phyloP scores from a whole-genome alignment of 2,797 vertebrate species.

The Psittacula derbiana region DNA sequence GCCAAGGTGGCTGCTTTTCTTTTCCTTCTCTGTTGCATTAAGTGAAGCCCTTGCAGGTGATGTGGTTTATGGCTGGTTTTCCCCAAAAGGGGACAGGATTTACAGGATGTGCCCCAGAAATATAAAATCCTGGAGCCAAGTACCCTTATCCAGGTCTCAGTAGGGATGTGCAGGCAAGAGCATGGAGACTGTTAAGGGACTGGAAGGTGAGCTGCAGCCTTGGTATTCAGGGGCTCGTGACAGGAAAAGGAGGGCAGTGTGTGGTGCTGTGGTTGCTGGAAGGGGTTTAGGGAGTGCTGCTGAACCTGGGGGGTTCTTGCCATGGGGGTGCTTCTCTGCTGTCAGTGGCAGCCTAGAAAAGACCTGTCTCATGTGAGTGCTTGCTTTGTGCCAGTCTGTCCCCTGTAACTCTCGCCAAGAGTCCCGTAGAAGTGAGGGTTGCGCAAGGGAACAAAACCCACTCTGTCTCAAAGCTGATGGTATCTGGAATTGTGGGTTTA shows the following conservation, averaged over 20 bases:
- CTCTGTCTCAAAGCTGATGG: fast-evolving
- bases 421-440: background rate
- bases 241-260: background rate
- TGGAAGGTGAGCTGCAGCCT: background rate
- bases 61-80: fast-evolving
- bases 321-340: background rate
- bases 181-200: background rate
- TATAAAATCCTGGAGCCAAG: background rate
- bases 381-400: background rate
- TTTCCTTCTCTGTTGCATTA: background rate
- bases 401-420: background rate
- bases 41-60: fast-evolving
- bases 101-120: background rate
- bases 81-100: background rate
- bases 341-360: background rate
- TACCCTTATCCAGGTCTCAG: background rate
- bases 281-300: background rate
- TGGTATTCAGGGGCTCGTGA: fast-evolving
- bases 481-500: fast-evolving
- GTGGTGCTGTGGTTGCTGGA: fast-evolving
- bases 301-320: fast-evolving
- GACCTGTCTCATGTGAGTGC: background rate
- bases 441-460: background rate
- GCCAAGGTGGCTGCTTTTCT: fast-evolving
- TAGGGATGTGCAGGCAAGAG: background rate